These are phyloP conservation scores for Sthenelais limicola DNA, from an alignment of 2,888 invertebrate genomes.

Conservation along the genomic window DNA sequence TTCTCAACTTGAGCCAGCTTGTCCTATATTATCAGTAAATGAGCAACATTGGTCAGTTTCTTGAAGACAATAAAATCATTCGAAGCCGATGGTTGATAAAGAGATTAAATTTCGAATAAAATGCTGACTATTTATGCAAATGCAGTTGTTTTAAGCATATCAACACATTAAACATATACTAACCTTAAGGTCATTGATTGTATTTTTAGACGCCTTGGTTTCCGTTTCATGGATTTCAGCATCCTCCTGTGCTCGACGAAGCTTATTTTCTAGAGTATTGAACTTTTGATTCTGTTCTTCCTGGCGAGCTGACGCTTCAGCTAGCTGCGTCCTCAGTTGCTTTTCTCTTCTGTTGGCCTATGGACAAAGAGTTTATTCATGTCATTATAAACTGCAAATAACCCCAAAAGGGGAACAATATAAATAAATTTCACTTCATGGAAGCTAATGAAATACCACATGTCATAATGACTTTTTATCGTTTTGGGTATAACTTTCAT, in stretches of 20 bases:
- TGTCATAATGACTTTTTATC: neutral
- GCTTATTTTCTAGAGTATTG: conserved; percentile 54
- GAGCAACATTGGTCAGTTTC: too few relatives aligned
- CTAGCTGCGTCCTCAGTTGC: conserved; percentile 55
- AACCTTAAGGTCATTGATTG: neutral
- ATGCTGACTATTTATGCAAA: too few relatives aligned
- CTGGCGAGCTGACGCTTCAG: conserved; percentile 52
- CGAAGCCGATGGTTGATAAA: too few relatives aligned
- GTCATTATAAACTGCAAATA: too few relatives aligned
- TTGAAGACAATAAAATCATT: too few relatives aligned
- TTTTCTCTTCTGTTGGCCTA: conserved; percentile 59
- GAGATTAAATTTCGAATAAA: too few relatives aligned
- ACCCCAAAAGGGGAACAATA: neutral
- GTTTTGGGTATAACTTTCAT: neutral
- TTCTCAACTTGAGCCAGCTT: neutral
- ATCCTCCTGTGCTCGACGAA: conserved; percentile 51
- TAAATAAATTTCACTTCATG: neutral
- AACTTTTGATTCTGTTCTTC: conserved; percentile 55
- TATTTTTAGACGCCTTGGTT: conserved; percentile 42
- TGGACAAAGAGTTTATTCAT: too few relatives aligned
- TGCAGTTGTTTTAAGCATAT: too few relatives aligned
- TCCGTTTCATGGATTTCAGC: conserved; percentile 50
- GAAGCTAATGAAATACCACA: neutral
- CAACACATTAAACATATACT: too few relatives aligned
- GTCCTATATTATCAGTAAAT: neutral